Evolutionary conservation across 2,797 vertebrate species (phyloP), one percentile per base, ranked within the genome.

Genomic region (Kryptolebias ocellatus): DNA sequence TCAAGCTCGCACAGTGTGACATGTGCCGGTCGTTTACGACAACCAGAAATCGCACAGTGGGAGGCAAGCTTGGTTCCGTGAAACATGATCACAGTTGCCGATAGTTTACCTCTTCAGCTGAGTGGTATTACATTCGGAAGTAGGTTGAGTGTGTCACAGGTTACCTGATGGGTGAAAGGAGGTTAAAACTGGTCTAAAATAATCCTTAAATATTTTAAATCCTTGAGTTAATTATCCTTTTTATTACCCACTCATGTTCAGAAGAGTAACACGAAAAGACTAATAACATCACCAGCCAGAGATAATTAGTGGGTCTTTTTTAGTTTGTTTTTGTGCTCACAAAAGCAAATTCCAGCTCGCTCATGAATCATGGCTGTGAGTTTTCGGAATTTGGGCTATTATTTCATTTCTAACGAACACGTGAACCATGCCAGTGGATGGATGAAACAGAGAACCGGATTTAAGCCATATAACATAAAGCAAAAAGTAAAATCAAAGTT

Each of bases 331-430:
- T 4, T 60, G 5, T 11, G 2, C 9, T 10, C 5, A 49, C 58
- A 49, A 47, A 64, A 44, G 42, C 14, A 24, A 59, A 47, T 55
- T 54, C 37, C 37, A 47, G 12, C 64, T 78, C 46, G 53, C 60
- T 74, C 56, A 72, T n/a, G 56, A 77, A 46, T 83, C 70, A 55
- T 53, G 51, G 60, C 24, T 63, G 24, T 20, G 47, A 50, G n/a
- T 64, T 55, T 69, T 64, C 58, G 28, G 51, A 76, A 68, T 64
- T 55, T 58, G 24, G 4, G 42, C 52, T 20, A 42, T 47, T 57
- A 54, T 39, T 18, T 58, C 24, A 31, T 44, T 34, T 53, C 39
- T 60, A 14, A 58, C 34, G 52, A 66, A 61, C 47, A 50, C 49
- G 69, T 67, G 24, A 56, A 71, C 70, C 49, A 44, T 0, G 12